Evolutionary conservation across 2,888 invertebrate genomes (phyloP).

Genomic region (Bembecia ichneumoniformis): DNA sequence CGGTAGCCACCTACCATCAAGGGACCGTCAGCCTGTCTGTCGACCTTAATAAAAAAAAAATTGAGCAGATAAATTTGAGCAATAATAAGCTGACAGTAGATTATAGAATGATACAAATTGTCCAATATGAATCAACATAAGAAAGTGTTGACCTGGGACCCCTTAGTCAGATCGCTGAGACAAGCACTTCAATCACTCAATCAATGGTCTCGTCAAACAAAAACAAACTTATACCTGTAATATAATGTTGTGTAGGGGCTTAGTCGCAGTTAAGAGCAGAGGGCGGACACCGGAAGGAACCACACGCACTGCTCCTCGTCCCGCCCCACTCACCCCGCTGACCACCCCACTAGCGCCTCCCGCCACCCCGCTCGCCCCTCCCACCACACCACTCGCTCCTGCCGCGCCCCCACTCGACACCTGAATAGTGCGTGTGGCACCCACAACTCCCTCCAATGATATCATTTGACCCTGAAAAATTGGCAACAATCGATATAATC

Average conservation of each 20-base stretch:
- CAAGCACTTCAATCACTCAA: too few species aligned
- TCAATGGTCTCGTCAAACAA: too few species aligned
- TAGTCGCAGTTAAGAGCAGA: constrained; percentile 43
- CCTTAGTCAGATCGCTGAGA: too few species aligned
- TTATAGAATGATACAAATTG: too few species aligned
- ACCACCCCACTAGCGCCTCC: constrained; percentile 5
- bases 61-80: too few species aligned
- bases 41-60: too few species aligned
- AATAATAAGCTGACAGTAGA: too few species aligned
- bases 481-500: too few species aligned
- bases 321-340: constrained; percentile 10
- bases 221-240: constrained; percentile 33
- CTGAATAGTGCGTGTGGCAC: constrained; percentile 15
- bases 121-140: too few species aligned
- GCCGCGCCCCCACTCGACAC: constrained; percentile 8
- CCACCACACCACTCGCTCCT: constrained; percentile 4
- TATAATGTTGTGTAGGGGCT: constrained; percentile 56
- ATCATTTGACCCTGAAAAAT: constrained; percentile 48
- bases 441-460: constrained; percentile 41
- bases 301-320: constrained; percentile 17
- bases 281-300: constrained; percentile 50
- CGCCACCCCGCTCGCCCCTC: constrained; percentile 6
- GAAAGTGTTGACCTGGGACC: too few species aligned
- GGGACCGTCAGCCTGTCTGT: too few species aligned
- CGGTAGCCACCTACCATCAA: too few species aligned